Evolutionary conservation across 2,113 vertebrate species (phyloP).

Genomic region (Psilopsiagon aymara): DNA sequence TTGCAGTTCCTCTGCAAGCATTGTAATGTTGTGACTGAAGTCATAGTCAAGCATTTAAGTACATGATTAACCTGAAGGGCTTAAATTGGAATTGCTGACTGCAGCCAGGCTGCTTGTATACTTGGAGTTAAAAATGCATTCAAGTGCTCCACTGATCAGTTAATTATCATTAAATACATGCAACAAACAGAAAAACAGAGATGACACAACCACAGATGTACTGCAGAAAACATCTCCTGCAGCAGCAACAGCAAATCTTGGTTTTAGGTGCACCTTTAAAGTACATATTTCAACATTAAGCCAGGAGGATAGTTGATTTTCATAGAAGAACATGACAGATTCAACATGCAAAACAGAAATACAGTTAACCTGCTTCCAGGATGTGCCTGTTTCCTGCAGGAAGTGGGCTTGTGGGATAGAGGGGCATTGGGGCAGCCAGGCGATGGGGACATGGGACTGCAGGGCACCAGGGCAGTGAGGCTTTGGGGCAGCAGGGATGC

Average conservation of each 20-base stretch:
- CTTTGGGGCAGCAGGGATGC: not conserved
- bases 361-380: not conserved
- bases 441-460: not conserved
- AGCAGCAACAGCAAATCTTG: not conserved
- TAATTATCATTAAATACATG: constrained; percentile 23
- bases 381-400: not conserved
- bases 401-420: not conserved
- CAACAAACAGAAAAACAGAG: not conserved
- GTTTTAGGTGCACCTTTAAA: not conserved
- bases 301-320: not conserved
- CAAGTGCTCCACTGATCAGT: not conserved
- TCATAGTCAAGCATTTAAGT: not conserved
- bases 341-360: not conserved
- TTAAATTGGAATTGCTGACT: not conserved
- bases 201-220: not conserved
- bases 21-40: not conserved
- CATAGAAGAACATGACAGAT: not conserved
- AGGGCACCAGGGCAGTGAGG: not conserved
- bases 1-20: not conserved
- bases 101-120: not conserved
- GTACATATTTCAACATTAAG: not conserved
- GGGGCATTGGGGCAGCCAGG: not conserved
- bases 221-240: not conserved
- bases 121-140: not conserved
- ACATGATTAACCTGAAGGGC: constrained; percentile 12